A percentile compares a stretch with the other conserved stretches of the same genome.
Conservation (phyloP, 2,888 invertebrate genomes). For the Incurvaria masculella region DNA sequence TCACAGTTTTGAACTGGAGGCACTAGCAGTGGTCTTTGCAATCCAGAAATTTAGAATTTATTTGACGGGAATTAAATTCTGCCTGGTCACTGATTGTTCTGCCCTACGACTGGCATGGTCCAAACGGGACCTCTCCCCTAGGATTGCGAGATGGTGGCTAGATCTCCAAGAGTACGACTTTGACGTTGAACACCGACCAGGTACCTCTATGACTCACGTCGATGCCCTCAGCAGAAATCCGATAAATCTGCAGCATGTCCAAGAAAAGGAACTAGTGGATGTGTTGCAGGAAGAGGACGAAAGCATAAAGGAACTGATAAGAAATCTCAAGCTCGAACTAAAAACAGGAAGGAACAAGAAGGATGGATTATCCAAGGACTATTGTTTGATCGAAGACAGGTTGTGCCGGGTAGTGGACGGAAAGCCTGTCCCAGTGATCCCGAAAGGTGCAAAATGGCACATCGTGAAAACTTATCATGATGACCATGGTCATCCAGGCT, state of each 20-base stretch:
- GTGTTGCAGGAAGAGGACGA: no score
- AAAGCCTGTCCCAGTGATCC: neutral
- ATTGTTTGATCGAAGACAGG: no score
- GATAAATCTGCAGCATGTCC: no score
- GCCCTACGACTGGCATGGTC: slow-evolving; percentile 19
- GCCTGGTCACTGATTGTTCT: slow-evolving; percentile 20
- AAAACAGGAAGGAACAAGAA: no score
- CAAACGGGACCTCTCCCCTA: slow-evolving; percentile 20
- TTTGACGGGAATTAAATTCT: slow-evolving; percentile 17
- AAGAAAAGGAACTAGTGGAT: no score
- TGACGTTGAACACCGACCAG: slow-evolving; percentile 20
- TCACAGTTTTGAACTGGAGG: slow-evolving; percentile 26
- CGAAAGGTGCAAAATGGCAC: neutral
- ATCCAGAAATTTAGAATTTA: slow-evolving; percentile 20
- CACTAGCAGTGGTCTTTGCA: slow-evolving; percentile 23
- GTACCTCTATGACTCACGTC: no score
- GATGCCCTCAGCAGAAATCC: no score
- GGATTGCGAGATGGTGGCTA: slow-evolving; percentile 25
- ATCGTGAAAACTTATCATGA: slow-evolving; percentile 16
- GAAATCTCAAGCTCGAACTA: no score
- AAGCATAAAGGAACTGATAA: no score
- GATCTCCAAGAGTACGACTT: slow-evolving; percentile 22
- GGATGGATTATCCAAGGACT: no score
- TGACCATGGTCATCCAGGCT: slow-evolving; percentile 21
- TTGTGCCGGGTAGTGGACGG: no score